phyloP scores from a whole-genome alignment of 2,888 invertebrate species.

The Drosophila tripunctata region DNA sequence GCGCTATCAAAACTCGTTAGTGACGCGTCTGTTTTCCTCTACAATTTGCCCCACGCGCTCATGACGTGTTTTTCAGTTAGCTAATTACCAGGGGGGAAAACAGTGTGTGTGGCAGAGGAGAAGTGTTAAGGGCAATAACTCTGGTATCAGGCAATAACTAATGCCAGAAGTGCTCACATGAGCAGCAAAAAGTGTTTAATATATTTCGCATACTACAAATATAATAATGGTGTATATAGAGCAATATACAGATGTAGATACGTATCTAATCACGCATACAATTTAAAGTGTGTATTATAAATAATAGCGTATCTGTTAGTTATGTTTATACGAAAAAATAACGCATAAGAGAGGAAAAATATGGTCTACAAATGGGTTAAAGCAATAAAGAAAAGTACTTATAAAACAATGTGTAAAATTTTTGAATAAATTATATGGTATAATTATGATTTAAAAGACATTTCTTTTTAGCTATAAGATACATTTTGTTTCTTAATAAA shows the following conservation, averaged over 20 bases:
- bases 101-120: slow-evolving; percentile 9
- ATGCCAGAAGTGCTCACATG: slow-evolving; percentile 58
- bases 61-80: slow-evolving; percentile 38
- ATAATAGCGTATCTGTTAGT: slow-evolving; percentile 30
- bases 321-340: slow-evolving; percentile 25
- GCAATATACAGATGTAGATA: background rate
- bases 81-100: slow-evolving; percentile 37
- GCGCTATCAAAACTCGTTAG: slow-evolving; percentile 35
- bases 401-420: too few relatives aligned
- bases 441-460: too few relatives aligned
- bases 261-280: slow-evolving; percentile 42
- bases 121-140: background rate
- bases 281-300: slow-evolving; percentile 27
- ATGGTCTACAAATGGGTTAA: too few relatives aligned
- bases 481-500: too few relatives aligned
- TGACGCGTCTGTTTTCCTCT: slow-evolving; percentile 34
- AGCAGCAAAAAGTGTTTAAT: slow-evolving; percentile 51
- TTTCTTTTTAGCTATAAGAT: too few relatives aligned
- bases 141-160: slow-evolving; percentile 34
- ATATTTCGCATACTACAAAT: slow-evolving; percentile 43
- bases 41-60: slow-evolving; percentile 32
- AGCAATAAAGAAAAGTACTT: too few relatives aligned
- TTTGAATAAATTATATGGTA: too few relatives aligned
- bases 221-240: background rate
- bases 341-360: too few relatives aligned